Percentiles rank a stretch among this genome's conserved stretches.
Conservation (phyloP, 2,113 vertebrate species). For the Camelus bactrianus region DNA sequence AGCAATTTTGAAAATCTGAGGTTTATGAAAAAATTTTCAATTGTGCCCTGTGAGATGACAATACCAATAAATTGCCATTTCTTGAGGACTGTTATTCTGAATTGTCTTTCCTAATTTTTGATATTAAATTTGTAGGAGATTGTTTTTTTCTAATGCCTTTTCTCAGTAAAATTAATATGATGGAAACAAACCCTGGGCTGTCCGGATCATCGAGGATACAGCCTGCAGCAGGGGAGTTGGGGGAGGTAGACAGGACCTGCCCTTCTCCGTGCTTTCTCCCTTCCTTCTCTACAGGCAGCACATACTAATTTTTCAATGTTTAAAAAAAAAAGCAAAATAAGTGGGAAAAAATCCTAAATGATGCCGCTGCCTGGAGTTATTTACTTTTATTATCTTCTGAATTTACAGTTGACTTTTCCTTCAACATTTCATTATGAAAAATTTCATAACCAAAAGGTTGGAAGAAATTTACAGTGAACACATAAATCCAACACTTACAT, state of each 20-base stretch:
- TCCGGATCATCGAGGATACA: background rate
- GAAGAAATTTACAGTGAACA: slow-evolving; percentile 19
- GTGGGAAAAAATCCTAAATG: background rate
- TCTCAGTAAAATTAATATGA: background rate
- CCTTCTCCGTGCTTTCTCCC: background rate
- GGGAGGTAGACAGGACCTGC: background rate
- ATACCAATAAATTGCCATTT: slow-evolving; percentile 13
- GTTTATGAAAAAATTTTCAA: background rate
- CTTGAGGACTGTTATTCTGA: background rate
- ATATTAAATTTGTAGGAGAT: background rate
- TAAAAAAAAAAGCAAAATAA: background rate
- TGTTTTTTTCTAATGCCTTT: slow-evolving; percentile 16
- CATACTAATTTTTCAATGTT: slow-evolving; percentile 27
- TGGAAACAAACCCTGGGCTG: background rate
- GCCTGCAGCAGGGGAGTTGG: background rate
- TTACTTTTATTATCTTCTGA: background rate
- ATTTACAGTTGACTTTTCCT: background rate
- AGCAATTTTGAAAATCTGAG: background rate
- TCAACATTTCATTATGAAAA: slow-evolving; percentile 33
- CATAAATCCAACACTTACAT: background rate
- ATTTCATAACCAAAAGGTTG: background rate
- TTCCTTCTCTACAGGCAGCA: background rate
- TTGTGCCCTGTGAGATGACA: background rate
- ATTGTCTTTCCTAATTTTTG: background rate
- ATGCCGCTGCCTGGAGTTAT: background rate